Evolutionary conservation across 2,113 vertebrate species (phyloP).

Genomic region (Pachyramphus minor): DNA sequence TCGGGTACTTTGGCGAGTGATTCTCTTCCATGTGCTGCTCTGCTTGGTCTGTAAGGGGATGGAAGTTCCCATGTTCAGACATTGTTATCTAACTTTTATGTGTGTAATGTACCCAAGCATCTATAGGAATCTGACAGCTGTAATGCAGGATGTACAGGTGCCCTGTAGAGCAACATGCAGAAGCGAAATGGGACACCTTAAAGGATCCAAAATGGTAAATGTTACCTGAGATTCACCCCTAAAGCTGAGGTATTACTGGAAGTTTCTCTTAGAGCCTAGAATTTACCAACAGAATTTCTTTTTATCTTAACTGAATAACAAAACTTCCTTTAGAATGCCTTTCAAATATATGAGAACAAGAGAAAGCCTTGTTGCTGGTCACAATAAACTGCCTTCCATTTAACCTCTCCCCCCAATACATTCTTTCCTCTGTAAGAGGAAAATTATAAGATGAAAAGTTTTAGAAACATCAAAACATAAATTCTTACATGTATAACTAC

Average conservation of each 20-base stretch:
- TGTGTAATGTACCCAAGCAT: not conserved
- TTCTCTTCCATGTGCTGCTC: not conserved
- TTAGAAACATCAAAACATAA: not conserved
- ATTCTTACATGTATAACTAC: not conserved
- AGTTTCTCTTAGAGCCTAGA: not conserved
- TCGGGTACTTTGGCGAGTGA: not conserved
- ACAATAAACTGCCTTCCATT: not conserved
- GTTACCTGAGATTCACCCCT: not conserved
- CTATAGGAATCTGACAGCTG: not conserved
- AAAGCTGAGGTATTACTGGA: not conserved
- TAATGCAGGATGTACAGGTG: not conserved
- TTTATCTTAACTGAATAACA: not conserved
- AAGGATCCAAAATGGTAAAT: not conserved
- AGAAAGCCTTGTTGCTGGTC: not conserved
- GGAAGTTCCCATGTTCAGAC: not conserved
- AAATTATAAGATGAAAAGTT: not conserved
- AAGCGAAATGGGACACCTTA: not conserved
- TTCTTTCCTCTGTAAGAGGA: not conserved
- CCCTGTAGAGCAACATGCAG: not conserved
- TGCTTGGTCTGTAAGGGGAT: not conserved
- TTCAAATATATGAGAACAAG: not conserved
- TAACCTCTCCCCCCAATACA: not conserved
- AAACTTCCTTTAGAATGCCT: not conserved
- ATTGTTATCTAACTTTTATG: not conserved
- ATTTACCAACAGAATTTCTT: not conserved